Evolutionary conservation across 2,797 vertebrate genomes (phyloP), one percentile per base, ranked within the genome.

Genomic region (Danio choprae): DNA sequence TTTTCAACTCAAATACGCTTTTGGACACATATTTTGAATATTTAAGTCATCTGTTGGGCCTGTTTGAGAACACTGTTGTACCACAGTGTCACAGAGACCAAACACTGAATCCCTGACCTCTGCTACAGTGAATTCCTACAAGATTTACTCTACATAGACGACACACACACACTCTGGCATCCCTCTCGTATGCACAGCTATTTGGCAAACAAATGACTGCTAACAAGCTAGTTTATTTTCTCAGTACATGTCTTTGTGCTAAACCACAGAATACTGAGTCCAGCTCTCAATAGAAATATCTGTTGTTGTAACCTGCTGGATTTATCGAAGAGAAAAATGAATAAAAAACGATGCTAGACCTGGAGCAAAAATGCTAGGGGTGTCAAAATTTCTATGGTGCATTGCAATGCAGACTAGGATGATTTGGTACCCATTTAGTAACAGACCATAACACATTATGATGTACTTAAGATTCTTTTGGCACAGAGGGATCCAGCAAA

Each of bases 1-100:
- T 69, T 48, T 46, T 68, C 40, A 67, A 83, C 77, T 77, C 60
- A 68, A 43, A 78, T 64, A 56, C 36, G 81, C 51, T 63, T 29
- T 86, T 83, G 86, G 50, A 73, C 69, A 72, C 70, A 72, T 59
- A 46, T 69, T 69, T 79, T 12, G 67, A 67, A 78, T 83, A 75
- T 62, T 63, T 81, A n/a, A n/a, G 62, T 74, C 51, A 36, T 77
- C 68, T 81, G 63, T 48, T 78, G 62, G 55, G 59, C 72, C 64
- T 58, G 50, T 80, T 56, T 71, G 60, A 74, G 53, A 80, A 76
- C 56, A 58, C 12, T 50, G 18, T 64, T 80, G 6, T 58, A 63
- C 55, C 29, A 50, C 82, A 70, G 68, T 81, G 74, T 83, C 79
- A 48, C 29, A 74, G 22, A 64, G 68, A 64, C 65, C 63, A 60